These are phyloP conservation scores for Zeus faber DNA, from an alignment of 2,113 vertebrate genomes.

Conservation along the genomic window DNA sequence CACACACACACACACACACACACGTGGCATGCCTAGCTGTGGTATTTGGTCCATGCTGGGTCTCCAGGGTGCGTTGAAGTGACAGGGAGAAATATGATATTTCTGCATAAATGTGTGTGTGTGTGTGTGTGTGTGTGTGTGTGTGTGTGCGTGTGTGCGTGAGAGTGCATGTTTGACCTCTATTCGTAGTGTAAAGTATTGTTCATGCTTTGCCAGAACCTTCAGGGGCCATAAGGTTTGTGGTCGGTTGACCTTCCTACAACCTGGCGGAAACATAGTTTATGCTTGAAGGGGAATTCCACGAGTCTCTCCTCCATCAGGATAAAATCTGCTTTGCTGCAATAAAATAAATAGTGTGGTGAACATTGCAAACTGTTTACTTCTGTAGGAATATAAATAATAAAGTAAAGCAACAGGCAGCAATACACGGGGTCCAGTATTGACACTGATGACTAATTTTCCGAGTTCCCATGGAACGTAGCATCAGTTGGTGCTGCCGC, in stretches of 20 bases:
- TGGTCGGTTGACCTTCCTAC: conserved; percentile 34
- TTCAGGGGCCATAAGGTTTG: conserved; percentile 46
- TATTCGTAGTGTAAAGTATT: conserved; percentile 14
- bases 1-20: conserved; percentile 12
- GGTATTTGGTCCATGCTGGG: conserved; percentile 52
- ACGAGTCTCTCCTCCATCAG: too few species aligned
- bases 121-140: conserved; percentile 5
- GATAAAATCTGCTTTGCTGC: too few species aligned
- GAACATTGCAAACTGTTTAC: too few species aligned
- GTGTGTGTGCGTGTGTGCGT: conserved; percentile 8
- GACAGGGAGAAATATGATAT: conserved; percentile 48
- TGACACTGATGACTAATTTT: too few species aligned
- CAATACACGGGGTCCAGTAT: too few species aligned
- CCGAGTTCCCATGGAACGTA: too few species aligned
- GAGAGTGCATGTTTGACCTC: conserved; percentile 16
- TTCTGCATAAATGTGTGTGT: conserved; percentile 21
- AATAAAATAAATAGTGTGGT: too few species aligned
- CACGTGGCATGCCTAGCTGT: conserved; percentile 33
- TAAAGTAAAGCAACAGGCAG: too few species aligned
- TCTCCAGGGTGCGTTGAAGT: conserved; percentile 57
- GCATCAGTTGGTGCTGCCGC: too few species aligned
- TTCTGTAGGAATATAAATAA: too few species aligned
- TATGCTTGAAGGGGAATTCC: too few species aligned
- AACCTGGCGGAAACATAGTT: too few species aligned
- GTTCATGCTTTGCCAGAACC: conserved; percentile 28